phyloP scores from a whole-genome alignment of 2,113 vertebrate species.

The Anolis carolinensis region DNA sequence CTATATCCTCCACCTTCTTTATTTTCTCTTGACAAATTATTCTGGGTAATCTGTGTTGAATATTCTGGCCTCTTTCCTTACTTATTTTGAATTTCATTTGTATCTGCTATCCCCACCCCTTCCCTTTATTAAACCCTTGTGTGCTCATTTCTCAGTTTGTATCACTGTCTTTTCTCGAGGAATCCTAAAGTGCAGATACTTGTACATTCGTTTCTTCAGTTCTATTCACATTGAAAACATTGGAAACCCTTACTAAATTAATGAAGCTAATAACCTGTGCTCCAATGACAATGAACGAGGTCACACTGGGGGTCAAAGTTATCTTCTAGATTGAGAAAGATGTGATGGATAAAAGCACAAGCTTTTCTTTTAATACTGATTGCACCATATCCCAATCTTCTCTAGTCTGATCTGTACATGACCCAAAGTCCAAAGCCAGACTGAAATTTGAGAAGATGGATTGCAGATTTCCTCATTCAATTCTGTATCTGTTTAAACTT shows the following conservation, averaged over 20 bases:
- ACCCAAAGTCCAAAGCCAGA: no score
- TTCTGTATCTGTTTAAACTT: no score
- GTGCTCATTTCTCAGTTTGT: background rate
- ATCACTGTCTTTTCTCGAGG: conserved; percentile 21
- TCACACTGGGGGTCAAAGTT: no score
- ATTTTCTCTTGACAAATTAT: conserved; percentile 38
- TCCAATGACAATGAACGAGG: no score
- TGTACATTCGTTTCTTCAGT: background rate
- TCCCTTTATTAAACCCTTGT: background rate
- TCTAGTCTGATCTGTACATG: no score
- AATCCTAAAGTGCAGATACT: background rate
- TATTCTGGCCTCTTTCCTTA: background rate
- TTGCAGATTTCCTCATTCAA: no score
- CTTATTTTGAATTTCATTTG: background rate
- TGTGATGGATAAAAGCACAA: no score
- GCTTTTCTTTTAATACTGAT: no score
- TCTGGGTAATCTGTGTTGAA: background rate
- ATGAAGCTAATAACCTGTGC: background rate
- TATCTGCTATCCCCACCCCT: rapidly evolving
- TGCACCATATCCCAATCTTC: no score
- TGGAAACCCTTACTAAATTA: background rate
- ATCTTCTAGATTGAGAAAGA: no score
- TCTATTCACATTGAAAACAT: background rate
- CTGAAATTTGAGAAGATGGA: no score
- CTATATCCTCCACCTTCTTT: background rate